phyloP scores from a whole-genome alignment of 2,113 vertebrate species.

The Chaenogobius annularis region DNA sequence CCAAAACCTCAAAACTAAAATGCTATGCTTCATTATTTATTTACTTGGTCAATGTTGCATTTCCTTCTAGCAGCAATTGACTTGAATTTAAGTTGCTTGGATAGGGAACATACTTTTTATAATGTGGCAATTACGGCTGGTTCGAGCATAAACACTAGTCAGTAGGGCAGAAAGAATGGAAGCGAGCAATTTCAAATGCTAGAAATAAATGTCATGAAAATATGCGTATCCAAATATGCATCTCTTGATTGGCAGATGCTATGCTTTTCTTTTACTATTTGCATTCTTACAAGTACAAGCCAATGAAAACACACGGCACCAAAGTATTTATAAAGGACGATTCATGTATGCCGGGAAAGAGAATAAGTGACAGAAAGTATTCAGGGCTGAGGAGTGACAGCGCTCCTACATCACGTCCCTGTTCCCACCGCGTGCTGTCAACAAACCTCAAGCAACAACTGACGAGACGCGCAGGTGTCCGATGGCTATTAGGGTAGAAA shows the following conservation, averaged over 20 bases:
- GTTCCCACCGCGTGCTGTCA: constrained; percentile 38
- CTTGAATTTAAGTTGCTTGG: not conserved
- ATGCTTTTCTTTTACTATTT: constrained; percentile 2
- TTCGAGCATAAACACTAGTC: not conserved
- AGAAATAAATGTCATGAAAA: not conserved
- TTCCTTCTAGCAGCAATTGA: not conserved
- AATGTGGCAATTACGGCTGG: not conserved
- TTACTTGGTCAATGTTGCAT: not conserved
- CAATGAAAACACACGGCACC: constrained; percentile 14
- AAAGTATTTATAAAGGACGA: constrained; percentile 54
- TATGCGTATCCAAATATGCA: constrained; percentile 19
- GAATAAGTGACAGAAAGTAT: constrained; percentile 33
- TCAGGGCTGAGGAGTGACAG: constrained; percentile 59
- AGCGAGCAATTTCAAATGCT: not conserved
- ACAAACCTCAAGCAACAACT: constrained; percentile 54
- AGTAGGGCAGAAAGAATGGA: not conserved
- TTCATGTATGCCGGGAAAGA: constrained; percentile 16
- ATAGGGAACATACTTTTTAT: no score
- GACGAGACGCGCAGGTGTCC: constrained; percentile 62
- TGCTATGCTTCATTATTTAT: not conserved
- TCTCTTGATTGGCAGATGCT: constrained; percentile 10
- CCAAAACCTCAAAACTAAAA: not conserved
- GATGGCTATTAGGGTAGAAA: constrained; percentile 60
- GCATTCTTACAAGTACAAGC: constrained; percentile 9
- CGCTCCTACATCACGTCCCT: constrained; percentile 41